Base-by-base conservation (phyloP, 2,888 invertebrate species). In the Agrypnus murinus region DNA sequence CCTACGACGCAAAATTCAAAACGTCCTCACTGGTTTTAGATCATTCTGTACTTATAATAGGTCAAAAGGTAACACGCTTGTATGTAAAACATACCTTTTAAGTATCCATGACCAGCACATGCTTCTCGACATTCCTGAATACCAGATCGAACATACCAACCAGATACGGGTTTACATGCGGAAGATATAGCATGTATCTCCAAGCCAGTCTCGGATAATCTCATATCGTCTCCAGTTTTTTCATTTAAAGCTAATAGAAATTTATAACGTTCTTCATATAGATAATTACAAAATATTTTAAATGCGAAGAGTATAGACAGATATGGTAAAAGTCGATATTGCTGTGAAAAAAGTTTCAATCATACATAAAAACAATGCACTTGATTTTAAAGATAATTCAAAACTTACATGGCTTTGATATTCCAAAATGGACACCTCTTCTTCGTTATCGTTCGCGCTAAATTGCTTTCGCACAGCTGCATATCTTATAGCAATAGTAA, bases 101-200 rank as follows among this genome's bases (percentile, higher is more conserved):
- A 84, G 82, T 97, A 98, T 0, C 98, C 98, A 85, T 98, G 98
- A 7, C 98, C 98, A 1, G 97, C 98, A 82, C 97, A 97, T 0
- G 95, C 93, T 86, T 98, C 98, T 68, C 98, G 87, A 79, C 95
- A 95, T 85, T 96, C 95, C 86, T 98, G 97, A 74, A 98, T 93
- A 15, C 92, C 94, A 86, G 96, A 95, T 45, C 94, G 88, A 25
- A 94, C 92, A 0, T 90, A 85, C 98, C 98, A 99, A 0, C 95
- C 92, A 76, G 93, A 90, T 14, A 95, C 83, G 0, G 95, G 93
- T 83, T 95, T 95, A 0, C 88, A 86, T 0, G 92, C 92, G 0
- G 92, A 93, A 0, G 94, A 94, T n/a, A 95, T 81, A 15, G 92
- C 94, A 83, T 95, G 95, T 46, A 94, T 85, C 86, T 94, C 94